phyloP scores from a whole-genome alignment of 1,140 invertebrate genomes.

The Lepeophtheirus salmonis region DNA sequence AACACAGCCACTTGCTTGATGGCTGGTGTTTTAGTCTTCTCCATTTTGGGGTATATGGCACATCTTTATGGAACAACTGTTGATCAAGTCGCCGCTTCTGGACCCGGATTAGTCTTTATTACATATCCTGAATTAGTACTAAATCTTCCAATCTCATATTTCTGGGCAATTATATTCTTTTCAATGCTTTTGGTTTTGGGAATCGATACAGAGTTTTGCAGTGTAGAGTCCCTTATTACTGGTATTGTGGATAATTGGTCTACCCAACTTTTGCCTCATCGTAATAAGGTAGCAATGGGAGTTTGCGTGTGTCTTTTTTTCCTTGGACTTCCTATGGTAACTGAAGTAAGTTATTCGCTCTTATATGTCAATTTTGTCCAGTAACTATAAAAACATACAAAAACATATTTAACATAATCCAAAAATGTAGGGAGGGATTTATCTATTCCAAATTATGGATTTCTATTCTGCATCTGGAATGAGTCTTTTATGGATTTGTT shows the following conservation, averaged over 20 bases:
- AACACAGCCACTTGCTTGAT: conserved; percentile 49
- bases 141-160: conserved; percentile 25
- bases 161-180: conserved; percentile 36
- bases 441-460: conserved; percentile 39
- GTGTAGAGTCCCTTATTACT: conserved; percentile 34
- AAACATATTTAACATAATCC: no score
- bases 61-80: conserved; percentile 27
- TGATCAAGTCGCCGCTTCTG: conserved; percentile 27
- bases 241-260: conserved; percentile 33
- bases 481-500: conserved; percentile 32
- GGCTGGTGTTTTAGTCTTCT: conserved; percentile 44
- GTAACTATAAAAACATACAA: no score
- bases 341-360: conserved; percentile 28
- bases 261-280: conserved; percentile 34
- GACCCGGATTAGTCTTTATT: conserved; percentile 44
- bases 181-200: conserved; percentile 38
- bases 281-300: conserved; percentile 34
- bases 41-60: conserved; percentile 31
- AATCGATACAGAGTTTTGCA: conserved; percentile 39
- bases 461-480: conserved; percentile 39
- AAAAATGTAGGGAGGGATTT: conserved; percentile 35
- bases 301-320: conserved; percentile 41
- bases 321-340: conserved; percentile 44
- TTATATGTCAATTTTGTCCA: no score
- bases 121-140: conserved; percentile 30